phyloP scores from a whole-genome alignment of 2,888 invertebrate species.

The Fragum sueziense region DNA sequence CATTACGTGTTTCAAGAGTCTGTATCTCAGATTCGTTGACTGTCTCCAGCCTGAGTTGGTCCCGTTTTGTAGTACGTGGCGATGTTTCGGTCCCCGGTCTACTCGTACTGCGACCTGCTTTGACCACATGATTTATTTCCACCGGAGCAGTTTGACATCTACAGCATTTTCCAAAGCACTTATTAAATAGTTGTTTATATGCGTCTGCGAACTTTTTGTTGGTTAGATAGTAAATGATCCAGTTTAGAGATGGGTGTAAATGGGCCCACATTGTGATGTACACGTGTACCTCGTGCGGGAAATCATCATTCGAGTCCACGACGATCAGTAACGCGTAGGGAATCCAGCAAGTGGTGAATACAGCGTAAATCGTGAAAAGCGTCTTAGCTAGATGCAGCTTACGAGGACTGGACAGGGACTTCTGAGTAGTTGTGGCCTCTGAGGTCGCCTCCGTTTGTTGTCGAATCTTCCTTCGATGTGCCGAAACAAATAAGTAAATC shows the following conservation, averaged over 20 bases:
- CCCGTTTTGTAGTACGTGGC: neutral
- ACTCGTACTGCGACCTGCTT: neutral
- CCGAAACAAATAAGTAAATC: conserved; percentile 59
- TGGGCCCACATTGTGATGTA: conserved; percentile 67
- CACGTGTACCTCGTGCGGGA: conserved; percentile 65
- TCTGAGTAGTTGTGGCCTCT: neutral
- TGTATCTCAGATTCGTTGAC: neutral
- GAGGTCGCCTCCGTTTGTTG: conserved; percentile 20
- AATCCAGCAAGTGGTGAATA: conserved; percentile 71
- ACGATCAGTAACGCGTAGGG: conserved; percentile 72
- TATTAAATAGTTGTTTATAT: conserved; percentile 15
- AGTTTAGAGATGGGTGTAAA: conserved; percentile 68
- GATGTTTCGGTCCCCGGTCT: neutral
- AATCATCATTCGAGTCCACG: conserved; percentile 63
- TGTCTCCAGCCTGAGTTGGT: neutral
- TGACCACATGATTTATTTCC: neutral
- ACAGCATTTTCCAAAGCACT: neutral
- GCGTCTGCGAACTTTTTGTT: conserved; percentile 60
- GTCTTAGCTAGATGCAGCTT: conserved; percentile 62
- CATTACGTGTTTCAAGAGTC: neutral
- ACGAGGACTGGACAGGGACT: neutral
- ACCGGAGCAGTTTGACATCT: neutral
- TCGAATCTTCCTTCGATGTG: conserved; percentile 32
- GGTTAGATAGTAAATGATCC: conserved; percentile 67
- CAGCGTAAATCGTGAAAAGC: conserved; percentile 71